Percentiles rank a stretch among this genome's conserved stretches.
Conservation (phyloP, 30 jellyfish, hydroid and myxozoan species). For the Aurelia aurita region DNA sequence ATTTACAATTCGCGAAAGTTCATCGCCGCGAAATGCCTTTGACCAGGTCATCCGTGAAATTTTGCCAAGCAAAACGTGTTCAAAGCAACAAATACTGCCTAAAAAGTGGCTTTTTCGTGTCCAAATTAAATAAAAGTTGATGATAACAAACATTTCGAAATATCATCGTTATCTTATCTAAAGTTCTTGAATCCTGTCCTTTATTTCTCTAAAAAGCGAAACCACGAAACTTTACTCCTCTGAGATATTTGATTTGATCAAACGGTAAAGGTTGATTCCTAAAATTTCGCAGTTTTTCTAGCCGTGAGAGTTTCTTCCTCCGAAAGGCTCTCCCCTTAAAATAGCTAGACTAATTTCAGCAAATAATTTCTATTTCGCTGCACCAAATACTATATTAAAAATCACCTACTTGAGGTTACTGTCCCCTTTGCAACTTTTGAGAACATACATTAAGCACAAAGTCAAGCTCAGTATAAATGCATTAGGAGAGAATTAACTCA, state of each 20-base stretch:
- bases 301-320: conserved; percentile 1
- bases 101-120: background rate
- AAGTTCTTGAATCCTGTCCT: background rate
- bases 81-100: background rate
- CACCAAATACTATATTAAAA: no score
- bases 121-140: background rate
- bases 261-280: background rate
- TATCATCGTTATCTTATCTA: background rate
- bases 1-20: background rate
- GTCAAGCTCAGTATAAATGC: no score
- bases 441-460: no score
- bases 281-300: background rate
- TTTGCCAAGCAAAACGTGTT: background rate
- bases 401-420: no score
- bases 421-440: no score
- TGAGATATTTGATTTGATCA: background rate
- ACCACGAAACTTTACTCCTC: background rate
- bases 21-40: background rate
- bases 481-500: no score
- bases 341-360: background rate
- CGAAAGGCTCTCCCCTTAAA: conserved; percentile 3
- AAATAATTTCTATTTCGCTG: no score
- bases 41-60: background rate
- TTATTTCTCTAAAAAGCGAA: background rate
- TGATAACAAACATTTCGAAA: background rate